Evolutionary conservation across 2,797 vertebrate species (phyloP).

Genomic region (Chelonia mydas): DNA sequence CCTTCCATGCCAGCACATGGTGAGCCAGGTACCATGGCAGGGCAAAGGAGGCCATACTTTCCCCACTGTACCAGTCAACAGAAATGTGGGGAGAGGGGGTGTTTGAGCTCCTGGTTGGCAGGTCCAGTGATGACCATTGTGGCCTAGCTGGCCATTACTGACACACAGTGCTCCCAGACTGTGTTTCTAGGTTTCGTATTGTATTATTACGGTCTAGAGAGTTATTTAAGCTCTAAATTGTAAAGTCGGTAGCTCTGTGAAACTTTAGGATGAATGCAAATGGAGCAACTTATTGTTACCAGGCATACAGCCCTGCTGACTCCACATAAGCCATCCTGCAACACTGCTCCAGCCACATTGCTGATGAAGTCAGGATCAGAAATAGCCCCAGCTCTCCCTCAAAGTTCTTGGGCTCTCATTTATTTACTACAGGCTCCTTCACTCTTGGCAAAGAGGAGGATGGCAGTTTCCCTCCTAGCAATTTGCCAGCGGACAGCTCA

Average conservation of each 20-base stretch:
- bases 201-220: too few relatives aligned
- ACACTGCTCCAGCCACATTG: not conserved
- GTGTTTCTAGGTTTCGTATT: too few relatives aligned
- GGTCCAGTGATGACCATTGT: too few relatives aligned
- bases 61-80: too few relatives aligned
- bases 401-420: not conserved
- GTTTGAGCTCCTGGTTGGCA: too few relatives aligned
- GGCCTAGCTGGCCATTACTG: too few relatives aligned
- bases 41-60: too few relatives aligned
- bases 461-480: not conserved
- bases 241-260: not conserved
- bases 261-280: not conserved
- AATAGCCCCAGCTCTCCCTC: not conserved
- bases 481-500: not conserved
- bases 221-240: not conserved
- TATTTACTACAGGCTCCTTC: not conserved
- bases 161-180: too few relatives aligned
- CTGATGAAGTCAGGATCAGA: not conserved
- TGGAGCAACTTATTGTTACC: not conserved
- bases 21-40: too few relatives aligned
- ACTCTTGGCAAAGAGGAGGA: not conserved
- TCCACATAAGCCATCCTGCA: not conserved
- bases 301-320: not conserved
- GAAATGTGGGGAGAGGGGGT: too few relatives aligned
- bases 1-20: too few relatives aligned